Percentiles rank a stretch among this genome's conserved stretches.
Conservation (phyloP, 2,888 invertebrate species). For the Lagria hirta region DNA sequence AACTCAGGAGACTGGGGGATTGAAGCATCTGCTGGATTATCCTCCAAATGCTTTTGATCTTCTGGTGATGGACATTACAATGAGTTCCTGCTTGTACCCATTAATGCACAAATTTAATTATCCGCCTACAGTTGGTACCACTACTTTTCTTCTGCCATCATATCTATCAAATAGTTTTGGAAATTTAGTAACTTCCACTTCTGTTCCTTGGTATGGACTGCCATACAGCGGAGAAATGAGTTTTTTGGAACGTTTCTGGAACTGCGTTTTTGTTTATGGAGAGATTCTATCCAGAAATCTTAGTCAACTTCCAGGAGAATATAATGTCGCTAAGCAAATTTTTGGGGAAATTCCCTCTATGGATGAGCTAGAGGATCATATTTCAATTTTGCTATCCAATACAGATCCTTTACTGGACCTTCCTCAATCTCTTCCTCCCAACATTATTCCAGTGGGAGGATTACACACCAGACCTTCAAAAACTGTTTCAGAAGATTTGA, state of each 20-base stretch:
- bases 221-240: constrained; percentile 32
- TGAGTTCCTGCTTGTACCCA: constrained; percentile 36
- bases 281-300: constrained; percentile 20
- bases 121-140: constrained; percentile 28
- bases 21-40: constrained; percentile 37
- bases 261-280: constrained; percentile 26
- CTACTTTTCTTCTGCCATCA: constrained; percentile 28
- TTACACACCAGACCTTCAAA: constrained; percentile 41
- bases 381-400: too few species aligned
- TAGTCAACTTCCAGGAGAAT: constrained; percentile 22
- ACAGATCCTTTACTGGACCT: constrained; percentile 40
- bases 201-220: constrained; percentile 34
- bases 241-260: constrained; percentile 34
- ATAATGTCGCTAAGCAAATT: constrained; percentile 27
- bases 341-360: constrained; percentile 38
- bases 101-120: constrained; percentile 40
- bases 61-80: constrained; percentile 40
- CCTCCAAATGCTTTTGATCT: too few species aligned
- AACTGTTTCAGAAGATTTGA: constrained; percentile 42
- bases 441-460: constrained; percentile 49
- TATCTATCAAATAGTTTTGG: constrained; percentile 33
- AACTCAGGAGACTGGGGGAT: constrained; percentile 32
- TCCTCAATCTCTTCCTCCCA: constrained; percentile 44
- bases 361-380: too few species aligned
- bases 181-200: constrained; percentile 33